Conservation (phyloP, 2,797 vertebrate species). For the Eremophila alpestris region DNA sequence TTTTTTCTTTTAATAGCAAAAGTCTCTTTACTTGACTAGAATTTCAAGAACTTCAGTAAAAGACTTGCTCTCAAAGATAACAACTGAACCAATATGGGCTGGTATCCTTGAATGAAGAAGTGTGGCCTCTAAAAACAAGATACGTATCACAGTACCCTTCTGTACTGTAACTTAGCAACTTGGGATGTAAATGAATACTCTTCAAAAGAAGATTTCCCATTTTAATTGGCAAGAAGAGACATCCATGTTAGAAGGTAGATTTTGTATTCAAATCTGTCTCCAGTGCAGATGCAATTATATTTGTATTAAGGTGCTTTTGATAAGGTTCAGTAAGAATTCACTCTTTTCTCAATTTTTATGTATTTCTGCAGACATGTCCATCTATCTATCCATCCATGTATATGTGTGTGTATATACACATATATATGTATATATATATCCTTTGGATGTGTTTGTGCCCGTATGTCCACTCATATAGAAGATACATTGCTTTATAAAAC, state of each 20-base stretch:
- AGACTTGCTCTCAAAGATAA: background rate
- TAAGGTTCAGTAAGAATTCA: background rate
- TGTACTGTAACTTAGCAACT: constrained; percentile 14
- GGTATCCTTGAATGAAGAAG: background rate
- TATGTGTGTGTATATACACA: no score
- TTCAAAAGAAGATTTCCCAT: constrained; percentile 17
- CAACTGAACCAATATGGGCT: background rate
- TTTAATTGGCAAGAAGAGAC: background rate
- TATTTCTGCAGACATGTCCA: background rate
- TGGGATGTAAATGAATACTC: background rate
- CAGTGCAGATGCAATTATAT: background rate
- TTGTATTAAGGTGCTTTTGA: background rate
- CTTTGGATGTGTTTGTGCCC: background rate
- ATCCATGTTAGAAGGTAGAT: background rate
- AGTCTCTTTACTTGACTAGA: background rate
- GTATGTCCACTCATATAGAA: background rate
- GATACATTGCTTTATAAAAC: background rate
- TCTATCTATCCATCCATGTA: background rate
- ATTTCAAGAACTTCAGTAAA: background rate
- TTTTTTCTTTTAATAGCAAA: background rate
- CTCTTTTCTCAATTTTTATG: background rate
- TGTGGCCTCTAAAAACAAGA: background rate
- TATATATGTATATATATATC: background rate
- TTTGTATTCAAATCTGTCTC: background rate
- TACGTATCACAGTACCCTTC: background rate